These are phyloP conservation scores for Papilio glaucus DNA, from an alignment of 1,140 invertebrate species.

Conservation along the genomic window DNA sequence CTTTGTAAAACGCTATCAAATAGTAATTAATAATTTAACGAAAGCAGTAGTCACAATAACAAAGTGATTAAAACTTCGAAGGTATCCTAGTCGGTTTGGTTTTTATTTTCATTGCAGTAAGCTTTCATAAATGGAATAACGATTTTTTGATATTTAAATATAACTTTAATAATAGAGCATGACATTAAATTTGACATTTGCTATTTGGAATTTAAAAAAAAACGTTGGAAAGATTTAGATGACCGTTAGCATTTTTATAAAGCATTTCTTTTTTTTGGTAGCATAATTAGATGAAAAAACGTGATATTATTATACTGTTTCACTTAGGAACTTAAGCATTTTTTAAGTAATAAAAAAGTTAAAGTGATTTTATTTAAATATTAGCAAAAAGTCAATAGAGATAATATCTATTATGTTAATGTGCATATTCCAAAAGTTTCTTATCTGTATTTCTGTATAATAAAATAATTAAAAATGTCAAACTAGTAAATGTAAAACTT, in stretches of 20 bases:
- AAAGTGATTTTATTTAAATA: no score
- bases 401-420: no score
- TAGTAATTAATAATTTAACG: neutral
- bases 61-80: no score
- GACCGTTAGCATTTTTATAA: neutral
- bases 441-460: no score
- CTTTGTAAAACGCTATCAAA: neutral
- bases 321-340: neutral
- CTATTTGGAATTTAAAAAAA: slow-evolving; percentile 4
- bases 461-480: no score
- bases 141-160: neutral
- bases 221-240: neutral
- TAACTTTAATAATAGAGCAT: neutral
- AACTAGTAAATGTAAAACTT: no score
- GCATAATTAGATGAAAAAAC: neutral
- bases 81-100: no score
- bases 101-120: no score
- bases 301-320: neutral
- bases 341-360: neutral
- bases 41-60: neutral
- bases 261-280: neutral
- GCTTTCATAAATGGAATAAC: no score
- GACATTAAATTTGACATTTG: neutral
- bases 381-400: no score
- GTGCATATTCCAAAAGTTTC: no score